Base-by-base conservation (phyloP, 2,113 vertebrate genomes). In the Peromyscus californicus region DNA sequence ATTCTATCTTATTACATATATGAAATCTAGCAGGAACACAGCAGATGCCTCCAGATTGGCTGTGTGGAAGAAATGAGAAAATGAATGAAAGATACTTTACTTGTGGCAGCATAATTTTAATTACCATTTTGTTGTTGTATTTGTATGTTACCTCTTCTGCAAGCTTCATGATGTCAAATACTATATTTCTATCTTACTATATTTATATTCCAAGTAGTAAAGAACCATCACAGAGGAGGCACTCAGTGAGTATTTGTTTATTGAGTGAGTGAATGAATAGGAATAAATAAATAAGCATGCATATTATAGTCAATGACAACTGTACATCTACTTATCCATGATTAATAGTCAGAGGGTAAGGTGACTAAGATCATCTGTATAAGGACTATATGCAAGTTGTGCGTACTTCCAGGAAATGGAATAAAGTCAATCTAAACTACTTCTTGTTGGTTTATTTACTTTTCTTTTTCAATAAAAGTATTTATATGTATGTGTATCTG, bases 1-100 rank as follows among this genome's bases (percentile, higher is more conserved):
- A 91, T 63, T 89, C 39, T 45, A 1, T 87, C 88, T 94, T 22
- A 31, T 31, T 48, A 1, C 15, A 75, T 61, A 36, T 86, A 42
- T 91, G 82, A 93, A 94, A 94, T 33, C 78, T 5, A n/a, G 45
- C 10, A 65, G 36, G 84, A 57, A 36, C 67, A 63, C 59, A 42
- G 33, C 67, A 93, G 93, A 76, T 75, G 42, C 24, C 21, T 63
- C 36, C 51, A 78, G 48, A 29, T 2, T 7, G 76, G 11, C 54
- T 96, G 11, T 29, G 24, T 75, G 36, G 75, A 59, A 63, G 69
- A 89, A 95, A 70, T 78, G 80, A 93, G 65, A 76, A 94, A 91
- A 59, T 61, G 31, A 45, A 69, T 19, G 48, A 94, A 93, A 42
- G n/a, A 31, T 8, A 29, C 5, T 82, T 90, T 21, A 4, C 93